A percentile compares a stretch with the other conserved stretches of the same genome.
phyloP scores from a whole-genome alignment of 1,140 invertebrate genomes.

The Chrysoperla carnea region DNA sequence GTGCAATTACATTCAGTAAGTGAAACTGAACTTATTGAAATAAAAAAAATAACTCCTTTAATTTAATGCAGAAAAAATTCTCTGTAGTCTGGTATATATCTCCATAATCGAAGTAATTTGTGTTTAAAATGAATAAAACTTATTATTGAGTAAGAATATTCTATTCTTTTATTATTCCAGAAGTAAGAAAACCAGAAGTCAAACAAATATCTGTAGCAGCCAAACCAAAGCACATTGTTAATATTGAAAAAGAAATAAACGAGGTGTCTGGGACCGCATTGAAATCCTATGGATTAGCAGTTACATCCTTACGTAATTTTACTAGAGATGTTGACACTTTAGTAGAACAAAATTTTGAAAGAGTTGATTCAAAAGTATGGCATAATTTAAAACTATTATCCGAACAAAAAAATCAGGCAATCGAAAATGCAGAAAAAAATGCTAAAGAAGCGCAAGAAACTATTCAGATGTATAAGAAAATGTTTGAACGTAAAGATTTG shows the following conservation, averaged over 20 bases:
- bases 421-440: slow-evolving; percentile 30
- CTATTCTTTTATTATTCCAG: too few species aligned
- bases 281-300: slow-evolving; percentile 32
- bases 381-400: slow-evolving; percentile 38
- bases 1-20: too few species aligned
- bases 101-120: too few species aligned
- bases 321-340: slow-evolving; percentile 38
- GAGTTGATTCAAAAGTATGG: slow-evolving; percentile 30
- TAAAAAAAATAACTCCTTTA: too few species aligned
- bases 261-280: slow-evolving; percentile 31
- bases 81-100: too few species aligned
- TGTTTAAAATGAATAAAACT: too few species aligned
- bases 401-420: slow-evolving; percentile 26
- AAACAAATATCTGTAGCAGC: too few species aligned
- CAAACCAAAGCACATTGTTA: too few species aligned
- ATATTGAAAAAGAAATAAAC: slow-evolving; percentile 31
- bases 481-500: slow-evolving; percentile 1
- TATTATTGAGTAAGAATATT: too few species aligned
- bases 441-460: slow-evolving; percentile 17
- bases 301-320: slow-evolving; percentile 31
- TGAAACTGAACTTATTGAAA: too few species aligned
- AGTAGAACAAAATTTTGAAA: slow-evolving; percentile 34
- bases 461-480: slow-evolving; percentile 13
- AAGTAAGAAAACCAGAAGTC: too few species aligned
- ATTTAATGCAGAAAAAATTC: too few species aligned